These are phyloP conservation scores for Bombus pyrosoma DNA, from an alignment of 1,140 invertebrate species.

Conservation along the genomic window DNA sequence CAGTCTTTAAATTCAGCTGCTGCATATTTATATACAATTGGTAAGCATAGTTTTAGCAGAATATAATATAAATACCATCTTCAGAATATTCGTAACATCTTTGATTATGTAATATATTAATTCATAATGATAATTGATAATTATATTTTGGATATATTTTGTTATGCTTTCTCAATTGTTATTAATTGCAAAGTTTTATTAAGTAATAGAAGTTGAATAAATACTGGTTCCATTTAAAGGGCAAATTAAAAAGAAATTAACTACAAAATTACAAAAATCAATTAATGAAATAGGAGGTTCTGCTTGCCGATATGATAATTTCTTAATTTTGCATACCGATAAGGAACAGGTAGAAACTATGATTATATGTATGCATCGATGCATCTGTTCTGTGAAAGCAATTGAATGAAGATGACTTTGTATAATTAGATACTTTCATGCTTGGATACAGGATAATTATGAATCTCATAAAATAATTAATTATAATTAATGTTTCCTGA, in stretches of 20 bases:
- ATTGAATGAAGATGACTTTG: neutral
- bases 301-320: neutral
- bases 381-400: neutral
- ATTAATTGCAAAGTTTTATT: too few relatives aligned
- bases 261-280: too few relatives aligned
- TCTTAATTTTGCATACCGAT: neutral
- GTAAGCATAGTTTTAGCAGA: too few relatives aligned
- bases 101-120: too few relatives aligned
- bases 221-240: neutral
- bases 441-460: neutral
- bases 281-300: neutral
- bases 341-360: neutral
- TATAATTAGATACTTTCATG: neutral
- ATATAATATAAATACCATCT: neutral
- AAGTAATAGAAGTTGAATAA: neutral
- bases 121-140: too few relatives aligned
- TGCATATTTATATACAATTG: too few relatives aligned
- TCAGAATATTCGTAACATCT: too few relatives aligned
- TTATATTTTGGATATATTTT: too few relatives aligned
- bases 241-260: too few relatives aligned
- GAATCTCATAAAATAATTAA: neutral
- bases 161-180: too few relatives aligned
- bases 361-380: neutral
- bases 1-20: too few relatives aligned
- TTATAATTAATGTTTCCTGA: conserved; percentile 1